Base-by-base conservation (phyloP, 2,113 vertebrate genomes). In the Hippocampus zosterae region DNA sequence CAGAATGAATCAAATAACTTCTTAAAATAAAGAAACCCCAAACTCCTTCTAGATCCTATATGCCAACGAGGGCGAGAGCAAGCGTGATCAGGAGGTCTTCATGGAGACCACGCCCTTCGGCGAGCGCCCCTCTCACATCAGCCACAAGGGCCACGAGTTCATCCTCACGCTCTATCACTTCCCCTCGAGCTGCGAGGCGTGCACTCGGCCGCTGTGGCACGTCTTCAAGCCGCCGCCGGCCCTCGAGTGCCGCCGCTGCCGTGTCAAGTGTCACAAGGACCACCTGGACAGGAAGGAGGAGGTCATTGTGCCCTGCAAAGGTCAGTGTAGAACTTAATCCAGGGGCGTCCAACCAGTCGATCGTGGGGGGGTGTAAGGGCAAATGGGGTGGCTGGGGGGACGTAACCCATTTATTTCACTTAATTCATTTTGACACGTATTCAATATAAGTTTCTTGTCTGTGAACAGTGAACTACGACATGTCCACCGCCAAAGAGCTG, bases 121-220 rank as follows among this genome's bases (percentile, higher is more conserved):
- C 6, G 97, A 98, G 60, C 95, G 96, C 13, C 91, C 95, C 4
- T 92, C 93, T 78, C 97, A 91, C 82, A 94, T 98, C 88, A 92
- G 91, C 86, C 94, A 98, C 92, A 98, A 98, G 83, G 96, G 97
- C 78, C 97, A 99, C 52, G 96, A 99, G 83, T 95, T 99, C 76
- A 95, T 98, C 81, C 93, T 92, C 62, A 98, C 97, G 3, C 92
- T 98, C 23, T 99, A 99, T 84, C 97, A 99, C 89, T 98, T 98
- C 76, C 96, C 97, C 42, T 96, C 95, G 69, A 96, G 93, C 90
- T 99, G 97, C 70, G 97, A 99, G 80, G 95, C 92, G 29, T 99
- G 97, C 71, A 91, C 95, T 64, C 95, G 96, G 73, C 96, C 96
- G 0, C 78, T 99, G 75, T 99, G 96, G 96, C 84, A 97, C 33